A percentile compares a stretch with the other conserved stretches of the same genome.
Evolutionary conservation across 2,113 vertebrate genomes (phyloP).

Genomic region (Serilophus lunatus): DNA sequence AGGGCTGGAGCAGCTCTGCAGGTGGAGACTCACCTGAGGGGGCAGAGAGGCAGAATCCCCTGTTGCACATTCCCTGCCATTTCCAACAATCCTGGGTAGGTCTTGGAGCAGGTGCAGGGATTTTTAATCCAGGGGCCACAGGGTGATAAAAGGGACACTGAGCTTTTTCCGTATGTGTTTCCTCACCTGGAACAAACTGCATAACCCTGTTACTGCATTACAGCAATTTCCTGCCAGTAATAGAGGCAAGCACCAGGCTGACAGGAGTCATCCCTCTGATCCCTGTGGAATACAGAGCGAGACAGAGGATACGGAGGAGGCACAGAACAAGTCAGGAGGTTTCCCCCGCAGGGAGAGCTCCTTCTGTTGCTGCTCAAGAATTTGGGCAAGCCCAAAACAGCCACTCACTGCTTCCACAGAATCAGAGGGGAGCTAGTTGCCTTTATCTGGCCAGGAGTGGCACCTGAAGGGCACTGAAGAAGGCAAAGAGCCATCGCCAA

Average conservation of each 20-base stretch:
- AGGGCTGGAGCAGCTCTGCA: neutral
- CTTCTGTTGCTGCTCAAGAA: neutral
- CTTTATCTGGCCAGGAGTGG: neutral
- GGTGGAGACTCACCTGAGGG: neutral
- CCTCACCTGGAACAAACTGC: neutral
- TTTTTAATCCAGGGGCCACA: neutral
- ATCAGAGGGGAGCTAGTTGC: neutral
- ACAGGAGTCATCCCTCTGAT: neutral
- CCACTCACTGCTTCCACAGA: neutral
- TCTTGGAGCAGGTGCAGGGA: neutral
- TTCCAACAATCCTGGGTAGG: neutral
- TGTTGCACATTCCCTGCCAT: neutral
- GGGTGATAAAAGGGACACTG: neutral
- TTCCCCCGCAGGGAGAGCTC: neutral
- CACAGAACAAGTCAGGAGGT: neutral
- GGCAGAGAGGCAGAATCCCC: neutral
- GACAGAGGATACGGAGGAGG: accelerated
- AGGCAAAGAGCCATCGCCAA: neutral
- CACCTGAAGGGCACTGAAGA: neutral
- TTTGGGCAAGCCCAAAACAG: neutral
- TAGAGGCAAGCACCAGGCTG: neutral
- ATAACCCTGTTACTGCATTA: neutral
- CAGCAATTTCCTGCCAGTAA: neutral
- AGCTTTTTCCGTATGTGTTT: neutral
- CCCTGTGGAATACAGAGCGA: neutral